Conservation (phyloP, 2,113 vertebrate species). For the Saguinus imperator region DNA sequence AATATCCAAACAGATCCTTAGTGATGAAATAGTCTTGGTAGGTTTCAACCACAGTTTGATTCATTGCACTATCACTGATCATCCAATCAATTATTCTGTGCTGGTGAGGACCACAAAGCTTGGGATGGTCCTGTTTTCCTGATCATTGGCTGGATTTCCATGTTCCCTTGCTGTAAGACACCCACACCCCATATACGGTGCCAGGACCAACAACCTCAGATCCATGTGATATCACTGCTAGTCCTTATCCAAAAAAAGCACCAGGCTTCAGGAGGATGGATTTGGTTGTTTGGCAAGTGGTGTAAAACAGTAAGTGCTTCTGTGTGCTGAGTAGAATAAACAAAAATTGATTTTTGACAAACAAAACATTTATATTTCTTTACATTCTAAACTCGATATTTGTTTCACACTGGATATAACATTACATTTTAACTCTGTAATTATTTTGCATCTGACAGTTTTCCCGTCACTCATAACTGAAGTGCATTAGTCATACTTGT, state of each 20-base stretch:
- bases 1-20: background rate
- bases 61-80: background rate
- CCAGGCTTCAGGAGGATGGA: too few relatives aligned
- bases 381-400: background rate
- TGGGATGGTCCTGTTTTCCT: background rate
- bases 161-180: background rate
- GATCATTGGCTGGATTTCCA: background rate
- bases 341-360: background rate
- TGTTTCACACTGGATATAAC: background rate
- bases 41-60: background rate
- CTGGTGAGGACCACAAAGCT: background rate
- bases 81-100: too few relatives aligned
- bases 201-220: background rate
- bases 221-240: too few relatives aligned
- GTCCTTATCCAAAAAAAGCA: background rate
- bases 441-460: background rate
- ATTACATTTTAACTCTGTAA: background rate
- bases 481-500: background rate
- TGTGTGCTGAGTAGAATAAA: background rate
- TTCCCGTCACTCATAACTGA: background rate
- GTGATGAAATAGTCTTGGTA: background rate
- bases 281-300: background rate
- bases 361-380: background rate
- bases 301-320: background rate
- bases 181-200: accelerated